Base-by-base conservation (phyloP, 2,113 vertebrate genomes). In the Thalassoma bifasciatum region DNA sequence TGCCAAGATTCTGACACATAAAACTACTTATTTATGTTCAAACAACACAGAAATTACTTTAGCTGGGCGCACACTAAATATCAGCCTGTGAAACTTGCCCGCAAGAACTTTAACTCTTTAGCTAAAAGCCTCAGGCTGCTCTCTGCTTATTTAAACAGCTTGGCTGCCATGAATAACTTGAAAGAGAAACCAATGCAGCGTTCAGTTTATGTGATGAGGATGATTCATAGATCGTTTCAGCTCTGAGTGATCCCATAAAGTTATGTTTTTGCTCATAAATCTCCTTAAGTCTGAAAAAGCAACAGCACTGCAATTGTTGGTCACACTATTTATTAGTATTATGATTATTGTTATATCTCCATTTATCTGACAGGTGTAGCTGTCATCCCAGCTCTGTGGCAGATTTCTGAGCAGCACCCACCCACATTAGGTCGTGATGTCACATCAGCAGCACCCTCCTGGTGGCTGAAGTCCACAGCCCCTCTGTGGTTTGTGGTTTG, bases 401-500 rank as follows among this genome's bases (percentile, higher is more conserved):
- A 61, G 38, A 13, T 24, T 73, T 63, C 64, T 1, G 0, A 36
- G 53, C 24, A 34, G 57, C 66, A 34, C 34, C 38, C 13, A 26
- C 52, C 53, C 66, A 69, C 61, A 66, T 17, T 51, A 44, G 30
- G 19, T 54, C 12, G 54, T 68, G 78, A 77, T 66, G 75, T 85
- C 79, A 81, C 37, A 21, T 62, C 77, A 66, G 61, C 66, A 73
- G 77, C 91, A 92, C 90, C 92, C 92, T 90, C 91, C 79, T 74
- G 30, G 30, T 30, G 70, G 66, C 62, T 50, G 24, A 81, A n/a
- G 63, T 72, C 79, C 63, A 85, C 51, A 63, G 26, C 75, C 74
- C 81, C 70, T 36, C 19, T 5, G 80, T 59, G 81, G 82, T 68
- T 67, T 81, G 77, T 66, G 78, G 75, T 85, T 74, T 88, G 88